phyloP scores from a whole-genome alignment of 2,113 vertebrate species.

The Antennarius striatus region DNA sequence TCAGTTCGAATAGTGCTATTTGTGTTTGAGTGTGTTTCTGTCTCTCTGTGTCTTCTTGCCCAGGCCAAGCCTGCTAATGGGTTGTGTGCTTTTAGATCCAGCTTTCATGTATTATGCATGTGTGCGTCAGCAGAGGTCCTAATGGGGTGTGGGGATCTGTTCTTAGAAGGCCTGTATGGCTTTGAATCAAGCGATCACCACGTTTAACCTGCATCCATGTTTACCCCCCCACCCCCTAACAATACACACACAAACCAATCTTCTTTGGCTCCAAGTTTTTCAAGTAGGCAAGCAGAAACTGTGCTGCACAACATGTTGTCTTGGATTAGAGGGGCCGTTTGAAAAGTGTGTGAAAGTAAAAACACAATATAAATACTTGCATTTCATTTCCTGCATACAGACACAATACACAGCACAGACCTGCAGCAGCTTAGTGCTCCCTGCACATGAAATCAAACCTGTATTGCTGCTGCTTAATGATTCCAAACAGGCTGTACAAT shows the following conservation, averaged over 20 bases:
- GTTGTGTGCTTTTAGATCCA: constrained; percentile 73
- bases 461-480: constrained; percentile 41
- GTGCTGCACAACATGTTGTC: constrained; percentile 12
- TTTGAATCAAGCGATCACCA: constrained; percentile 67
- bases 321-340: constrained; percentile 14
- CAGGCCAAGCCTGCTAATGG: constrained; percentile 68
- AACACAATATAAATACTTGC: constrained; percentile 12
- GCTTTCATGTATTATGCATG: constrained; percentile 80
- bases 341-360: constrained; percentile 14
- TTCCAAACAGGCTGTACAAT: constrained; percentile 21
- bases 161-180: constrained; percentile 71
- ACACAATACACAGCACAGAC: background rate
- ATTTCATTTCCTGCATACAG: constrained; percentile 30
- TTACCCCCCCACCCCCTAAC: background rate
- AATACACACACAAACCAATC: constrained; percentile 1
- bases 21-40: constrained; percentile 36
- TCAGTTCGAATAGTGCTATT: constrained; percentile 26
- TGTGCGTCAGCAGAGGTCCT: constrained; percentile 70
- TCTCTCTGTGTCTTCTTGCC: constrained; percentile 32
- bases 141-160: constrained; percentile 72
- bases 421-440: constrained; percentile 12
- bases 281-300: constrained; percentile 1
- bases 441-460: constrained; percentile 29
- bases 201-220: constrained; percentile 56
- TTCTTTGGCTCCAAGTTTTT: too few species aligned